Base-by-base conservation (phyloP, 2,113 vertebrate genomes). In the Illadopsis cleaveri region DNA sequence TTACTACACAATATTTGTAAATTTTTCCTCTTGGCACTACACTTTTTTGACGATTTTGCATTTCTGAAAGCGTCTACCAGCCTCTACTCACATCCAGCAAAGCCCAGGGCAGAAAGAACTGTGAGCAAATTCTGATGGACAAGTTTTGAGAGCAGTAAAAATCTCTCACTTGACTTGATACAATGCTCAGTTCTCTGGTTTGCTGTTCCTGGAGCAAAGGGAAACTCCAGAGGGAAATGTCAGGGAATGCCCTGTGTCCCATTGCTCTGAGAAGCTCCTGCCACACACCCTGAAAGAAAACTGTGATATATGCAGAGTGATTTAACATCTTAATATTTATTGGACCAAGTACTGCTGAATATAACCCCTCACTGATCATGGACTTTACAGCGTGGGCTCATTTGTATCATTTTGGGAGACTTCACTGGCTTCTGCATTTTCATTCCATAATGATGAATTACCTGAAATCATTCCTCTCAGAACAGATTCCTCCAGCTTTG, bases 361-460 rank as follows among this genome's bases (percentile, higher is more conserved):
- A 57, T 70, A 82, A 88, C 57, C 69, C 86, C 48, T 73, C n/a
- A 18, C 79, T 82, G 72, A 92, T 95, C 70, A 76, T 9, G 54
- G 85, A 50, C 87, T 90, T 91, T 91, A 62, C 48, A 78, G 57
- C 56, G n/a, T 3, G 17, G 72, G 22, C 91, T 90, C 96, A 82
- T 94, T 94, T 96, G 53, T 80, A 48, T 85, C 61, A 1, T 91
- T 94, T 45, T 17, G 11, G 69, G 77, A 64, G 76, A 45, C 91
- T 66, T 84, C 85, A 56, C n/a, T 60, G 60, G 54, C 69, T 84
- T 96, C 89, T 96, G 78, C 81, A 77, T 94, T 95, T 97, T 93
- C 82, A 58, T 89, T 82, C 95, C 76, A 70, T 96, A 69, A 89
- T 93, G 91, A 93, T 86, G 88, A 96, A 96, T 89, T 96, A 95